Percentiles rank a stretch among this genome's conserved stretches.
Conservation (phyloP, 2,888 invertebrate genomes). For the Agonopterix alstromeriana region DNA sequence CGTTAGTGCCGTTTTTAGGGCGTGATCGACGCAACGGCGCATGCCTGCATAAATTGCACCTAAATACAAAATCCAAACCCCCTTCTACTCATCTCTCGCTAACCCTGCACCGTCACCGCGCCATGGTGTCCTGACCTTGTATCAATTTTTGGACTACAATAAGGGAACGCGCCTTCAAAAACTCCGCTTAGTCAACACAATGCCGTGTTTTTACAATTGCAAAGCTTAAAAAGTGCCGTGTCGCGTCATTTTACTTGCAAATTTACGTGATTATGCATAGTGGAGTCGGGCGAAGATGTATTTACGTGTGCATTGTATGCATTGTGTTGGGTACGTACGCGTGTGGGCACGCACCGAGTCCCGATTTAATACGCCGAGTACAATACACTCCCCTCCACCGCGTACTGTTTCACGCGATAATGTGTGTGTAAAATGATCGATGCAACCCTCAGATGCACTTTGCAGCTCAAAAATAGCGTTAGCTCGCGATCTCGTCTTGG, state of each 20-base stretch:
- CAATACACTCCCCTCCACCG: conserved; percentile 19
- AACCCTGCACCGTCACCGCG: conserved; percentile 15
- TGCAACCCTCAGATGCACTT: conserved; percentile 40
- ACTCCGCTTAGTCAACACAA: conserved; percentile 40
- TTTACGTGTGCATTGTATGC: conserved; percentile 63
- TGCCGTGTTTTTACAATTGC: conserved; percentile 55
- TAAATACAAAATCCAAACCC: conserved; percentile 27
- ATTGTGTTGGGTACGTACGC: conserved; percentile 42
- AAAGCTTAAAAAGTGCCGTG: conserved; percentile 61
- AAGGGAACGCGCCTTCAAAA: conserved; percentile 25
- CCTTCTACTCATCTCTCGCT: conserved; percentile 6
- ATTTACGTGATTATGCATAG: conserved; percentile 65
- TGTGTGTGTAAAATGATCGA: conserved; percentile 42
- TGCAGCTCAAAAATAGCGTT: conserved; percentile 27
- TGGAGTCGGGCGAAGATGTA: conserved; percentile 57
- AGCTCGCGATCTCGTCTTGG: conserved; percentile 12
- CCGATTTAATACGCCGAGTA: conserved; percentile 18
- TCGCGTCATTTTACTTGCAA: conserved; percentile 68
- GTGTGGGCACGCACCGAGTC: conserved; percentile 53
- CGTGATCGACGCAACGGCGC: conserved; percentile 67
- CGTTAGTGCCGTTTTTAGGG: conserved; percentile 68
- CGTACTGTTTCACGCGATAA: conserved; percentile 38
- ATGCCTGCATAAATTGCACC: conserved; percentile 65
- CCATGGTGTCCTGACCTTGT: conserved; percentile 44
- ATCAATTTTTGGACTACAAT: conserved; percentile 39